Conservation (phyloP, 2,888 invertebrate genomes). For the Serripes groenlandicus region DNA sequence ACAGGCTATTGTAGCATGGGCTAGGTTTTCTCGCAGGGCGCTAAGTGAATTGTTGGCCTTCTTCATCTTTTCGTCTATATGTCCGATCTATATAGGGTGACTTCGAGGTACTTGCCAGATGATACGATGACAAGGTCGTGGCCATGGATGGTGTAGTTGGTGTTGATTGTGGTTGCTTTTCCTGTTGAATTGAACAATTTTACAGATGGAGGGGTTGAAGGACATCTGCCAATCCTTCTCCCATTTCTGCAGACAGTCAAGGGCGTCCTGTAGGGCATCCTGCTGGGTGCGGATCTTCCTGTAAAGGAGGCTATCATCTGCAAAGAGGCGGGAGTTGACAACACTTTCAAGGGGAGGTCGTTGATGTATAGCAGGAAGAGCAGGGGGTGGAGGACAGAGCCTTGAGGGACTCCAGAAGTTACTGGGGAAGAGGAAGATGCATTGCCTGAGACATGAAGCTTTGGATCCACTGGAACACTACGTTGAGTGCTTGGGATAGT, state of each 20-base stretch:
- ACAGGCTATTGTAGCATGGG: conserved; percentile 20
- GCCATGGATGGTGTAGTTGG: too few relatives aligned
- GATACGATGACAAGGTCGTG: background rate
- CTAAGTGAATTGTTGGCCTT: conserved; percentile 4
- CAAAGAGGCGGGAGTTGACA: background rate
- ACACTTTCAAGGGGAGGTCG: background rate
- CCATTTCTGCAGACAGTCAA: too few relatives aligned
- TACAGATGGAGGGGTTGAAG: conserved; percentile 2
- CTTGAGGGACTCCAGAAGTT: background rate
- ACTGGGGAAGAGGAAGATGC: too few relatives aligned
- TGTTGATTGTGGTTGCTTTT: background rate
- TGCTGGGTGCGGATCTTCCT: background rate
- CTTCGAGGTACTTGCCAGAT: background rate
- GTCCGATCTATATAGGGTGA: background rate
- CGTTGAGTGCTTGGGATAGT: too few relatives aligned
- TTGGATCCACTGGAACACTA: too few relatives aligned
- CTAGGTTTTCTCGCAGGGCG: background rate
- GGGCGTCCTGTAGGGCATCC: background rate
- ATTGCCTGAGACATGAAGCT: too few relatives aligned
- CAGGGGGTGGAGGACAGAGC: background rate
- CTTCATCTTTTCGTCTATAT: too few relatives aligned
- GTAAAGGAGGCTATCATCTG: background rate
- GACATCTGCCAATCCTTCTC: conserved; percentile 2
- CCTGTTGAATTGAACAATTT: too few relatives aligned
- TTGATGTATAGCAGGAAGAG: conserved; percentile 1